phyloP scores from a whole-genome alignment of 2,797 vertebrate genomes.

The Pteronotus mesoamericanus region DNA sequence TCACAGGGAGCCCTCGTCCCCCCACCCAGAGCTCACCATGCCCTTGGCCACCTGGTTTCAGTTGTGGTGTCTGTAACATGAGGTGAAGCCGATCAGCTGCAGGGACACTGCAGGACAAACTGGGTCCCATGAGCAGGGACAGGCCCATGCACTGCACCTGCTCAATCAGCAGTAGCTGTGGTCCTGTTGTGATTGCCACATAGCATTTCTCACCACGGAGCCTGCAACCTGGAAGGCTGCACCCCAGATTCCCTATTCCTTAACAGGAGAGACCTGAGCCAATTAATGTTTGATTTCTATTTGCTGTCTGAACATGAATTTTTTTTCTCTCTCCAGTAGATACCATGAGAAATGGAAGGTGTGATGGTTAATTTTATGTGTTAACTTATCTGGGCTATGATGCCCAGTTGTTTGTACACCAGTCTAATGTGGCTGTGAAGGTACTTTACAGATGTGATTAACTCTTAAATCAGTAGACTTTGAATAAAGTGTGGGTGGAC shows the following conservation, averaged over 20 bases:
- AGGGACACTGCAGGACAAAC: not conserved
- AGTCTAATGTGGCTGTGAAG: not conserved
- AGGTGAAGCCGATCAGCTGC: not conserved
- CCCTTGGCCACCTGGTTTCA: not conserved
- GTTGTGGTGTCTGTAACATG: not conserved
- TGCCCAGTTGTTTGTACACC: not conserved
- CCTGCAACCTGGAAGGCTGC: not conserved
- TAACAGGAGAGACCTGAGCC: not conserved
- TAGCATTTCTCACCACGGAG: not conserved
- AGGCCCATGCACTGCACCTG: too few species aligned
- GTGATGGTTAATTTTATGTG: not conserved
- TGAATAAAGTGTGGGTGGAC: not conserved
- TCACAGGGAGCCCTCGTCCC: not conserved
- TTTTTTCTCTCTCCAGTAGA: not conserved
- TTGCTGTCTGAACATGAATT: not conserved
- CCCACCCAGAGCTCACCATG: not conserved
- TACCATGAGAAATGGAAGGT: not conserved
- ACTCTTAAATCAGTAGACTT: not conserved
- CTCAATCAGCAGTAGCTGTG: rapidly evolving
- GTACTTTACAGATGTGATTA: not conserved
- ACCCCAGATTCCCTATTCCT: not conserved
- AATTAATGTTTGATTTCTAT: not conserved
- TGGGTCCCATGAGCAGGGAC: not conserved
- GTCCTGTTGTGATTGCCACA: not conserved
- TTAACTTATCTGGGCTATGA: not conserved